Base-by-base conservation (phyloP, 35 echinoderm and acorn worm genomes). In the Chiridota heheva region DNA sequence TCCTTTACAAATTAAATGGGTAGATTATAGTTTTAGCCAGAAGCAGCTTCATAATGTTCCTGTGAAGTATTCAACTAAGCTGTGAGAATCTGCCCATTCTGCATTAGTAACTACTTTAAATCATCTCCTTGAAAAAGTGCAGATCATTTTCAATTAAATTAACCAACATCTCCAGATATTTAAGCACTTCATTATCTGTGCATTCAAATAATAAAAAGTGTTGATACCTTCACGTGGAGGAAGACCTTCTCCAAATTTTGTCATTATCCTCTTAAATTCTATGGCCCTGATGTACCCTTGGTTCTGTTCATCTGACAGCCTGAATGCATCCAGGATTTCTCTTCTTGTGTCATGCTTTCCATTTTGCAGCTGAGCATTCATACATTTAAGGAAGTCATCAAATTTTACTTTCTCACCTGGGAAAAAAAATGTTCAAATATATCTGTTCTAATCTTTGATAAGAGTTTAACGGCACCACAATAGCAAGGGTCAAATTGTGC, bases 291-390 rank as follows among this genome's bases (percentile, higher is more conserved):
- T 96, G 44, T 82, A 87, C 0, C 84, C 93, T 45, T 73, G 68
- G 10, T 91, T 83, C 48, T 88, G 65, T 5, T 42, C 34, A 56
- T 96, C 93, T 7, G 93, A 82, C 60, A 69, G 39, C 28, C 88
- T 57, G 84, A 96, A 96, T 8, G 93, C 93, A 55, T 96, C 93
- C 47, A 96, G 43, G 40, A 96, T 96, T 82, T 96, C 93, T 63
- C 78, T 84, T 58, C 59, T 33, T 10, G 88, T 78, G 55, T 88
- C 53, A 36, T 90, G 76, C 13, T 42, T 60, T 47, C 83, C 84
- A 35, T 4, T 40, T n/a, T n/a, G n/a, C 33, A 70, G 62, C 40
- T 96, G 93, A 28, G 84, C 74, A 51, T 77, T 49, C 93, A 96
- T 90, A 58, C 90, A 82, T 27, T 63, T 30, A 0, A 91, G 77